These are phyloP conservation scores for Aporophyla nigra DNA, from an alignment of 2,888 invertebrate species.

Conservation along the genomic window DNA sequence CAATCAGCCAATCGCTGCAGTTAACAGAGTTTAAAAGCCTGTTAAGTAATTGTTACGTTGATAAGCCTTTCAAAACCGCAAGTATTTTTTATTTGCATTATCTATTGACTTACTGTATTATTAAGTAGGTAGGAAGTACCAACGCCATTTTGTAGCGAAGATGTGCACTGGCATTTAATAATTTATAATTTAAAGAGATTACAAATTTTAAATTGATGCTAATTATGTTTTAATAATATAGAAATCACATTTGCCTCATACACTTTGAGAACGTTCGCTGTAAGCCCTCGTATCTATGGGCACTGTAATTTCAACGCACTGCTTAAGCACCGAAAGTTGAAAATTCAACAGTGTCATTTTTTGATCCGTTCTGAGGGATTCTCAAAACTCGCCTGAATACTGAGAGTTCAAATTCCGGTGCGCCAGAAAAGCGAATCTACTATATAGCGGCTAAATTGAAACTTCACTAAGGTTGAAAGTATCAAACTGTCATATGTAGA, in stretches of 20 bases:
- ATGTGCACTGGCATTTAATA: not conserved
- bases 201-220: not conserved
- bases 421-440: too few relatives aligned
- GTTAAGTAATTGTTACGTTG: not conserved
- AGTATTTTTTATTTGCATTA: not conserved
- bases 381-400: too few relatives aligned
- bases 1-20: not conserved
- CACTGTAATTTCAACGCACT: not conserved
- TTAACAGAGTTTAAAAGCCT: not conserved
- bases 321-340: not conserved
- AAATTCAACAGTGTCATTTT: not conserved
- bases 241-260: not conserved
- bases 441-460: too few relatives aligned
- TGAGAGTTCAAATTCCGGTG: too few relatives aligned
- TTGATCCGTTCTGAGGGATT: not conserved
- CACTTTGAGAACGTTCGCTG: not conserved
- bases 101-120: not conserved
- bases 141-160: conserved; percentile 3
- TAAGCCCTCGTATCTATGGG: not conserved
- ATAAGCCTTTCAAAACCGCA: not conserved
- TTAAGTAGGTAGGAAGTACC: conserved; percentile 26
- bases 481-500: not conserved
- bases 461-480: not conserved
- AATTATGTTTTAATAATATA: not conserved
- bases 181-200: not conserved